Percentiles rank a stretch among this genome's conserved stretches.
These are phyloP conservation scores for Bombyx mandarina DNA, from an alignment of 1,140 invertebrate species.

Conservation along the genomic window DNA sequence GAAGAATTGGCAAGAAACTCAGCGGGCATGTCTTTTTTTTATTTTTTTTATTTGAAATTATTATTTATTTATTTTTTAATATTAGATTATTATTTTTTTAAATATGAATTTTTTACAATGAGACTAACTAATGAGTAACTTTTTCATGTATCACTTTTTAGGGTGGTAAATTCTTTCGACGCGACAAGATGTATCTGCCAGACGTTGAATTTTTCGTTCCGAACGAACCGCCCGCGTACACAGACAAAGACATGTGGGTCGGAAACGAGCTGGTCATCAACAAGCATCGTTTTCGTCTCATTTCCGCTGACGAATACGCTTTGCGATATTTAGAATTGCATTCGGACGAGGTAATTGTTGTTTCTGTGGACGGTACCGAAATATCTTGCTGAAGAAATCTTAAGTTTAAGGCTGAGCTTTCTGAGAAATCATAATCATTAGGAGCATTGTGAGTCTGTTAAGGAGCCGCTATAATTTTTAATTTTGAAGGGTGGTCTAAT, in stretches of 20 bases:
- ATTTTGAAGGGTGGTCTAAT: no score
- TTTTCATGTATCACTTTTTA: slow-evolving; percentile 15
- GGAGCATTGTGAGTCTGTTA: no score
- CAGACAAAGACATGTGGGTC: slow-evolving; percentile 84
- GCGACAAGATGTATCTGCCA: slow-evolving; percentile 79
- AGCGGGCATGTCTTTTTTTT: no score
- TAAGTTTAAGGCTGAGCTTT: no score
- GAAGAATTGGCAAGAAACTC: no score
- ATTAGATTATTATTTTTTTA: no score
- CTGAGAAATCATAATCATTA: no score
- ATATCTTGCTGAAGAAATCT: slow-evolving; percentile 1
- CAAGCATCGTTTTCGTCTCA: slow-evolving; percentile 82
- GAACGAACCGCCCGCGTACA: slow-evolving; percentile 80
- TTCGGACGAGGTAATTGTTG: slow-evolving; percentile 74
- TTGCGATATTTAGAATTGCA: slow-evolving; percentile 90
- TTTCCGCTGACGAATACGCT: slow-evolving; percentile 88
- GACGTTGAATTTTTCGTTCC: slow-evolving; percentile 77
- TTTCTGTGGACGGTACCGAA: background rate
- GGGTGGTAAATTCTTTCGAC: slow-evolving; percentile 80
- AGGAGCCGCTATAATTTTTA: no score
- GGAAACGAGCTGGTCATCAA: slow-evolving; percentile 83
- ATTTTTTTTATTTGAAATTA: no score
- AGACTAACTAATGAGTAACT: no score
- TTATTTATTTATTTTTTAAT: no score
- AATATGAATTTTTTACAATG: no score